A percentile compares a stretch with the other conserved stretches of the same genome.
These are phyloP conservation scores for Oophaga sylvatica DNA, from an alignment of 2,797 vertebrate species.

Conservation along the genomic window DNA sequence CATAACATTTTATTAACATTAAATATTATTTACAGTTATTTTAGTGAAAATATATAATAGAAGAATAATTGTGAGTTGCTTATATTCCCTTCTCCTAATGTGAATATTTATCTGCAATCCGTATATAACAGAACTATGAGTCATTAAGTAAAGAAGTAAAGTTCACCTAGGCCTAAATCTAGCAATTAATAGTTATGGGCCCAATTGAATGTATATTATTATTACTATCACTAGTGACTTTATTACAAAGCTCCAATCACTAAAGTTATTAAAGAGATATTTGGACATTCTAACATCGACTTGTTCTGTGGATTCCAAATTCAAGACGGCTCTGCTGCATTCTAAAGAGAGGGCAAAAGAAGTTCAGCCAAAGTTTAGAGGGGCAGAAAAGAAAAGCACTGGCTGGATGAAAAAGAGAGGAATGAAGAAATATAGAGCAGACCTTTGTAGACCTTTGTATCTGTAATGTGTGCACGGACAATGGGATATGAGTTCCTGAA, in stretches of 20 bases:
- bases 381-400: conserved; percentile 53
- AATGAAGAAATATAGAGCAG: conserved; percentile 1
- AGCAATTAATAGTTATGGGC: neutral
- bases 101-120: neutral
- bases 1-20: no score
- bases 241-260: conserved; percentile 36
- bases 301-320: conserved; percentile 50
- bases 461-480: neutral
- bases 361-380: conserved; percentile 61
- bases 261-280: conserved; percentile 51
- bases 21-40: no score
- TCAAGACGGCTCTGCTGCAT: conserved; percentile 52
- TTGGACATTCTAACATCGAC: conserved; percentile 36
- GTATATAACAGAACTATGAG: neutral
- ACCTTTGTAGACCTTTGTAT: neutral
- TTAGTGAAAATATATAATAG: no score
- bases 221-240: conserved; percentile 13
- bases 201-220: neutral
- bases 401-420: conserved; percentile 19
- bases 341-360: conserved; percentile 52
- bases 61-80: no score
- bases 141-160: neutral
- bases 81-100: no score
- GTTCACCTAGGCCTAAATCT: neutral
- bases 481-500: neutral